Conservation (phyloP, 2,113 vertebrate genomes). For the Neotoma lepida region DNA sequence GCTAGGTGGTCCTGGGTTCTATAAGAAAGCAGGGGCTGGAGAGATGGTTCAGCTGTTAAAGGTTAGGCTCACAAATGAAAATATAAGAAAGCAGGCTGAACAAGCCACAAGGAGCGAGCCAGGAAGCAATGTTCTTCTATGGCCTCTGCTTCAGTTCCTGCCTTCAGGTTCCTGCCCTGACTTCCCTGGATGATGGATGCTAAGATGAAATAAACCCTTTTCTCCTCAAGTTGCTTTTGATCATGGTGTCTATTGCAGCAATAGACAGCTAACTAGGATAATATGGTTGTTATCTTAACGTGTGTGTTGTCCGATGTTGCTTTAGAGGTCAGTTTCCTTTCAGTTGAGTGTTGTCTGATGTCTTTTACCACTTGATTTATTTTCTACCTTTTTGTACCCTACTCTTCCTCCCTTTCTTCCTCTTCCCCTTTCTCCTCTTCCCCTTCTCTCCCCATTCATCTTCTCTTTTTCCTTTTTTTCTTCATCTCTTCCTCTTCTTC, state of each 20-base stretch:
- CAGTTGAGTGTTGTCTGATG: not conserved
- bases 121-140: not conserved
- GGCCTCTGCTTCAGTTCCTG: not conserved
- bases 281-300: not conserved
- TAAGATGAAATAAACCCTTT: not conserved
- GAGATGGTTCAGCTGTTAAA: not conserved
- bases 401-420: not conserved
- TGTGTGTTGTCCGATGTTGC: not conserved
- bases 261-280: no score
- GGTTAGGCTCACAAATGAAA: not conserved
- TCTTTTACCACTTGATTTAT: not conserved
- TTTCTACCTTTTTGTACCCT: not conserved
- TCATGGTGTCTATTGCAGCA: not conserved
- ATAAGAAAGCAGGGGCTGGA: not conserved
- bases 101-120: not conserved
- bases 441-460: not conserved
- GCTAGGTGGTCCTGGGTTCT: not conserved
- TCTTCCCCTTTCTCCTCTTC: not conserved
- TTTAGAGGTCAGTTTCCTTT: not conserved
- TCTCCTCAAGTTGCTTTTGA: not conserved
- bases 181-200: not conserved
- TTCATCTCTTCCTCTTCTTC: not conserved
- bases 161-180: not conserved
- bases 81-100: not conserved
- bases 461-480: not conserved